These are phyloP conservation scores for Peromyscus polionotus DNA, from an alignment of 2,113 vertebrate genomes.

Conservation along the genomic window DNA sequence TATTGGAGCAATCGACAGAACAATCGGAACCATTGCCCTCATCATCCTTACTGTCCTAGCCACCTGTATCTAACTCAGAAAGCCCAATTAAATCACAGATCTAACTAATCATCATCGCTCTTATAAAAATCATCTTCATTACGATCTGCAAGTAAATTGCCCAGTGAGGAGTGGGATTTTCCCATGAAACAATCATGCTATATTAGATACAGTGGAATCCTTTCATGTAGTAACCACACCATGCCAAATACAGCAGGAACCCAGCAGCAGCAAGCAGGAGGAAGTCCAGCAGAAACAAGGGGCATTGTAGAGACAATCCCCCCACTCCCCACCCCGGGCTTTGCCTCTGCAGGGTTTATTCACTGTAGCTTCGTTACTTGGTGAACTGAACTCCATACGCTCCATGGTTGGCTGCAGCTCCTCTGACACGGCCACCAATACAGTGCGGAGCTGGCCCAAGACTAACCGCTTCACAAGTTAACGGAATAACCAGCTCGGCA, in stretches of 20 bases:
- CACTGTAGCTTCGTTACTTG: neutral
- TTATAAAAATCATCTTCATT: neutral
- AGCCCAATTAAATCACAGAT: neutral
- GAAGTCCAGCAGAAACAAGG: neutral
- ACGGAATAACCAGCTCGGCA: neutral
- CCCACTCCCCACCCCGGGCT: neutral
- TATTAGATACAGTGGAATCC: neutral
- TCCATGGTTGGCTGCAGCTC: neutral
- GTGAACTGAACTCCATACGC: neutral
- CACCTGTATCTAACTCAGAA: neutral
- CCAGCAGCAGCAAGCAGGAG: neutral
- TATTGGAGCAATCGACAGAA: neutral
- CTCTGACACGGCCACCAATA: neutral
- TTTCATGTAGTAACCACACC: neutral
- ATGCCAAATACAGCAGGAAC: neutral
- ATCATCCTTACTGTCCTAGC: neutral
- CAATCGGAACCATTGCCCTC: neutral
- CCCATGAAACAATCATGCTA: neutral
- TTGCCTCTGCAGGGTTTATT: neutral
- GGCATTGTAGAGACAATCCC: neutral
- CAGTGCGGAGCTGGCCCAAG: neutral
- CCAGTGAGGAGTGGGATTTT: neutral
- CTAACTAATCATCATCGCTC: neutral
- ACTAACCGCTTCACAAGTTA: neutral
- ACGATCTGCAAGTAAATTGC: neutral